These are phyloP conservation scores for Stegophylla sp. DNA, from an alignment of 2,888 invertebrate species.

Conservation along the genomic window DNA sequence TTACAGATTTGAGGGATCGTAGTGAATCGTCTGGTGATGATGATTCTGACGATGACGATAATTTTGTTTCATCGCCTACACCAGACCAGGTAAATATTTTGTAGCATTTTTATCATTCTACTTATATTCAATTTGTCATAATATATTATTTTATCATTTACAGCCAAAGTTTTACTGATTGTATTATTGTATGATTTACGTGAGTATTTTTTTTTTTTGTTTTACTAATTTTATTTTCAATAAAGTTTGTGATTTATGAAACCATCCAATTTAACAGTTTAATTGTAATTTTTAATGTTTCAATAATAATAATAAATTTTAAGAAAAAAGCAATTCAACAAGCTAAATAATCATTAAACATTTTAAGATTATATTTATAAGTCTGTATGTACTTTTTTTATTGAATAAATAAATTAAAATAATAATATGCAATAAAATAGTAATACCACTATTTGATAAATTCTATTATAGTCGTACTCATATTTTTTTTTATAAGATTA, in stretches of 20 bases:
- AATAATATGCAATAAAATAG: too few relatives aligned
- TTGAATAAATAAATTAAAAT: too few relatives aligned
- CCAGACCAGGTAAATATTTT: slow-evolving; percentile 62
- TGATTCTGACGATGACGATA: slow-evolving; percentile 65
- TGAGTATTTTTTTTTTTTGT: slow-evolving; percentile 20
- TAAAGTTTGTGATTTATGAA: slow-evolving; percentile 29
- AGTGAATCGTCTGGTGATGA: slow-evolving; percentile 65
- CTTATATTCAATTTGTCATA: neutral
- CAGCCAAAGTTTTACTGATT: slow-evolving; percentile 60
- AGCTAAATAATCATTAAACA: too few relatives aligned
- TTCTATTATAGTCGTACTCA: too few relatives aligned
- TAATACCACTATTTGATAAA: too few relatives aligned
- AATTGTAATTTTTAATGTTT: slow-evolving; percentile 29
- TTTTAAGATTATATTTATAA: too few relatives aligned
- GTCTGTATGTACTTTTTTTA: too few relatives aligned
- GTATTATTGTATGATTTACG: slow-evolving; percentile 18
- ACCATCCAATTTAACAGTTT: slow-evolving; percentile 34
- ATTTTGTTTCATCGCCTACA: slow-evolving; percentile 61
- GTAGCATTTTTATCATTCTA: neutral
- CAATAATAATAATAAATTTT: neutral
- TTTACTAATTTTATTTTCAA: slow-evolving; percentile 33
- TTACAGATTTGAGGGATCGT: slow-evolving; percentile 62
- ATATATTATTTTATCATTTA: slow-evolving; percentile 35
- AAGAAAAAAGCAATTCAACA: too few relatives aligned
- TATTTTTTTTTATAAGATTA: too few relatives aligned